phyloP scores from a whole-genome alignment of 2,888 invertebrate species.

The Drosophila infuscata region DNA sequence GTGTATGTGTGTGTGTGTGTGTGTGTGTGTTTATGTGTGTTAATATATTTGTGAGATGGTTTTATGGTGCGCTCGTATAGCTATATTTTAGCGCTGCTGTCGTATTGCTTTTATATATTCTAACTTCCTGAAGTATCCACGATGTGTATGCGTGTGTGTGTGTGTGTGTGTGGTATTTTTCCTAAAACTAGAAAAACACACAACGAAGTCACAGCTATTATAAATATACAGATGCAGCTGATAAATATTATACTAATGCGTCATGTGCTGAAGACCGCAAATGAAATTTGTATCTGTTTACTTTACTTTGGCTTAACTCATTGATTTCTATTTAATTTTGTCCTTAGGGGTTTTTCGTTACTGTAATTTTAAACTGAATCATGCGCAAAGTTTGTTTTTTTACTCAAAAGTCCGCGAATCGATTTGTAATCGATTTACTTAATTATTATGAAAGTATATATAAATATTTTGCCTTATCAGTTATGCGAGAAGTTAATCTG shows the following conservation, averaged over 20 bases:
- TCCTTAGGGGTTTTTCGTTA: neutral
- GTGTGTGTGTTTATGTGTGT: neutral
- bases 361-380: slow-evolving; percentile 12
- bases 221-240: slow-evolving; percentile 42
- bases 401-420: slow-evolving; percentile 3
- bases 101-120: slow-evolving; percentile 50
- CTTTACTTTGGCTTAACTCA: slow-evolving; percentile 21
- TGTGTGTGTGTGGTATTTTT: slow-evolving; percentile 47
- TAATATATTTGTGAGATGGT: slow-evolving; percentile 18
- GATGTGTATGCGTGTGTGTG: slow-evolving; percentile 1
- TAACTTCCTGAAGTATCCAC: slow-evolving; percentile 60
- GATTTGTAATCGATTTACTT: neutral
- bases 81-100: slow-evolving; percentile 37
- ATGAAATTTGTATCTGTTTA: slow-evolving; percentile 9
- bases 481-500: neutral
- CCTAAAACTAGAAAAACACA: slow-evolving; percentile 11
- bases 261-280: slow-evolving; percentile 27
- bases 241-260: slow-evolving; percentile 34
- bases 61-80: slow-evolving; percentile 24
- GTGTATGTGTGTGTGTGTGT: slow-evolving; percentile 2
- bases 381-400: neutral
- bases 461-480: neutral
- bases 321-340: slow-evolving; percentile 35
- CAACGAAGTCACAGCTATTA: slow-evolving; percentile 43
- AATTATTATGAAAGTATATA: neutral